phyloP scores from a whole-genome alignment of 2,888 invertebrate genomes.

The Drosophila antonietae region DNA sequence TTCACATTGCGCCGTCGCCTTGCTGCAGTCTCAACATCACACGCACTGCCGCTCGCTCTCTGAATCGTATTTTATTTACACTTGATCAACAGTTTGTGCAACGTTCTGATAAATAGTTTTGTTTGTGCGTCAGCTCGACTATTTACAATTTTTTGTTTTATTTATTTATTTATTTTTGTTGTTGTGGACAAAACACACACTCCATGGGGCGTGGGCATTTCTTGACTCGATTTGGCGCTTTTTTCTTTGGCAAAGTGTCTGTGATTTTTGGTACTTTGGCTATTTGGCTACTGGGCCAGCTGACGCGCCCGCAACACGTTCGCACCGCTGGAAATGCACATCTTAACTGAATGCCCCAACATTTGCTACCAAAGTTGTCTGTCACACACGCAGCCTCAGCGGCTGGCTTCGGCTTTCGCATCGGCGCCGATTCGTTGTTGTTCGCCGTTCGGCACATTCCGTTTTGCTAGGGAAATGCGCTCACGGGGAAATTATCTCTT shows the following conservation, averaged over 20 bases:
- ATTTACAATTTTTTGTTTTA: conserved; percentile 41
- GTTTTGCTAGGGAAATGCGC: conserved; percentile 53
- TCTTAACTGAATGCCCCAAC: conserved; percentile 79
- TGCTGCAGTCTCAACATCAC: conserved; percentile 13
- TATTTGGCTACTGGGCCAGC: conserved; percentile 56
- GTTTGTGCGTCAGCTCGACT: conserved; percentile 26
- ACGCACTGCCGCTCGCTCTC: not conserved
- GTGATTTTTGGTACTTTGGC: conserved; percentile 24
- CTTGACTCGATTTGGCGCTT: conserved; percentile 27
- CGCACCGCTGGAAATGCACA: conserved; percentile 83
- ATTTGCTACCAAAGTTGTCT: conserved; percentile 68
- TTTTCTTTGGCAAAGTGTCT: conserved; percentile 22
- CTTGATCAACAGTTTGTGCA: conserved; percentile 43
- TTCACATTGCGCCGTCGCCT: conserved; percentile 31
- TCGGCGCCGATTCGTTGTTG: conserved; percentile 8
- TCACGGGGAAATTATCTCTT: conserved; percentile 47
- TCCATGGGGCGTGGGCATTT: conserved; percentile 50
- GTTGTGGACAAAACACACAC: not conserved
- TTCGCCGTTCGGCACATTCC: conserved; percentile 25
- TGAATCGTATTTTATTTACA: conserved; percentile 3
- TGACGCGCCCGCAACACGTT: conserved; percentile 81
- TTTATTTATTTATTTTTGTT: too few species aligned
- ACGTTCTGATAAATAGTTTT: conserved; percentile 12
- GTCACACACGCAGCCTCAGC: conserved; percentile 50
- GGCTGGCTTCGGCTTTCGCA: conserved; percentile 27